Conservation (phyloP, 2,888 invertebrate species). For the Nysson spinosus region DNA sequence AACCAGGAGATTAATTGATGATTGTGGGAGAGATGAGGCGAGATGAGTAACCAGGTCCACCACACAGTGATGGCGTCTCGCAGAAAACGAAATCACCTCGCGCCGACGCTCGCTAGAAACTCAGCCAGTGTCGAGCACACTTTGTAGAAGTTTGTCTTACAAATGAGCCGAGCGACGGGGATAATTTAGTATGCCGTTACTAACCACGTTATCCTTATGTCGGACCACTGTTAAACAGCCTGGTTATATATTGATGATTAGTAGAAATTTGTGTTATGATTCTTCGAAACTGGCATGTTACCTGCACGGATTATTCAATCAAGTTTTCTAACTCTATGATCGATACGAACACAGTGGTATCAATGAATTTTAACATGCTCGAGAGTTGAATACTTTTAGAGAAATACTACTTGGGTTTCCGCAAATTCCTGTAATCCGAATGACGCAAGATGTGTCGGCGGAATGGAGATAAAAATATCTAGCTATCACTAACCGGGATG, state of each 20-base stretch:
- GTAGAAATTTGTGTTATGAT: too few species aligned
- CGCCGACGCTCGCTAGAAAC: slow-evolving; percentile 18
- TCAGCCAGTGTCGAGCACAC: slow-evolving; percentile 42
- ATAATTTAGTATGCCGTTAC: slow-evolving; percentile 71
- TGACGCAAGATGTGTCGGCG: slow-evolving; percentile 63
- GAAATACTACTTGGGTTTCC: slow-evolving; percentile 9
- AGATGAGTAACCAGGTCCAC: slow-evolving; percentile 39
- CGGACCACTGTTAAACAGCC: slow-evolving; percentile 62
- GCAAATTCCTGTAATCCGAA: slow-evolving; percentile 62
- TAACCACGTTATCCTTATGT: slow-evolving; percentile 66
- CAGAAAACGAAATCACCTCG: slow-evolving; percentile 30
- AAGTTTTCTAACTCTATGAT: too few species aligned
- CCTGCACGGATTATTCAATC: too few species aligned
- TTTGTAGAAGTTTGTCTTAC: slow-evolving; percentile 72
- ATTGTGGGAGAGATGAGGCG: slow-evolving; percentile 71
- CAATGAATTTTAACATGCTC: not conserved
- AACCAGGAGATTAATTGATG: slow-evolving; percentile 73
- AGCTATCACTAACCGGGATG: slow-evolving; percentile 54
- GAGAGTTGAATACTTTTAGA: not conserved
- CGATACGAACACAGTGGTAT: not conserved
- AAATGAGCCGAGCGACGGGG: slow-evolving; percentile 75
- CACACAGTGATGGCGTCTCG: slow-evolving; percentile 18
- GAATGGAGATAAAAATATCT: slow-evolving; percentile 63
- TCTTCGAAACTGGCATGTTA: too few species aligned
- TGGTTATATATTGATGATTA: slow-evolving; percentile 58